Evolutionary conservation across 2,113 vertebrate genomes (phyloP), one percentile per base, ranked within the genome.

Genomic region (Ardeotis arabs): DNA sequence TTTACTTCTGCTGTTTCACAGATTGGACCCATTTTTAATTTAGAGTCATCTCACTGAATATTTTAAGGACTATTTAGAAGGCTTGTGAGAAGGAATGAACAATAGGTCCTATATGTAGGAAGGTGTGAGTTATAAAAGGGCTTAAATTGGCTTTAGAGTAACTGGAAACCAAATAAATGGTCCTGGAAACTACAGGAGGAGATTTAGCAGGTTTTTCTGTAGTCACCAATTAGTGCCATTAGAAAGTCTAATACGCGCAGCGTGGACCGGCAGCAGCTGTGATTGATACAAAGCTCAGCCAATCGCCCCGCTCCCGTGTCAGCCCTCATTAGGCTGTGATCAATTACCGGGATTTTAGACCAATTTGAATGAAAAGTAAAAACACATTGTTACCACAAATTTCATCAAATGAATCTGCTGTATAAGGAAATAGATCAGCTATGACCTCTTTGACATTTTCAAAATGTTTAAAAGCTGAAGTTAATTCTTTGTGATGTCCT

Each of bases 401-500:
- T 97, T 97, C 97, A 98, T 97, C 97, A 97, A 97, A 97, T 96
- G 98, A 98, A 98, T 97, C 97, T 96, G 93, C 97, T 94, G 82
- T 64, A 90, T 90, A 90, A 96, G 95, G 97, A 97, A 97, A 97
- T 85, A 96, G 95, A 97, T 97, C 94, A 93, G 97, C 95, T 94
- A 76, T 95, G 98, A 98, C 98, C 98, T 97, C 92, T 73, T 75
- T 98, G 98, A 97, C 98, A 98, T 98, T 98, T 98, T 97, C 97
- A 94, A 98, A 98, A 98, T 97, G 97, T 98, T 98, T 98, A 97
- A 97, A 98, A 98, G 95, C 97, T 98, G 98, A 98, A 97, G 98
- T 97, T 98, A 98, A 98, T 98, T 96, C 98, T 96, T 98, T 92
- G 90, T 98, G 98, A 98, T 97, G 97, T 97, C 95, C 97, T 98